These are phyloP conservation scores for Trogon melanurus DNA, from an alignment of 2,113 vertebrate species.

Conservation along the genomic window DNA sequence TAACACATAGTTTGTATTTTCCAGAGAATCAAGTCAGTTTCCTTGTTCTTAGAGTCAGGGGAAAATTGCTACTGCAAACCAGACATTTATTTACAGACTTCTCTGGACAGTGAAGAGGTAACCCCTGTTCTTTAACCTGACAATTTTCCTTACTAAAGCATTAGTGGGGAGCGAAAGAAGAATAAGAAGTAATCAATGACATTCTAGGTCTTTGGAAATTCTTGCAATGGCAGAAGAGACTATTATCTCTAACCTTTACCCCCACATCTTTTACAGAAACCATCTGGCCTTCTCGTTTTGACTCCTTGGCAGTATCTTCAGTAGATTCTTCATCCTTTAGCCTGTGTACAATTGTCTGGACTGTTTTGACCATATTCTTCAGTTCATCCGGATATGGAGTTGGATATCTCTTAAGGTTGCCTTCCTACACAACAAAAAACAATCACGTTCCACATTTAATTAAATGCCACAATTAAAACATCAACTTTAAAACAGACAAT, in stretches of 20 bases:
- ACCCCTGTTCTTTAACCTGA: neutral
- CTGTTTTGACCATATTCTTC: conserved; percentile 99
- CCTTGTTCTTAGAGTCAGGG: neutral
- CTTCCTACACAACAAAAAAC: conserved; percentile 81
- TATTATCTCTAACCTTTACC: conserved; percentile 84
- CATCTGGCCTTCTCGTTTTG: conserved; percentile 83
- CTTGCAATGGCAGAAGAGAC: neutral
- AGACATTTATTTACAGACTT: neutral
- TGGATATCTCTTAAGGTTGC: conserved; percentile 96
- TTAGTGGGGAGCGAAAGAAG: neutral
- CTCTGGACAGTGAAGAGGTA: neutral
- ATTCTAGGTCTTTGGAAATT: neutral
- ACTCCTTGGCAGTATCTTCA: conserved; percentile 83
- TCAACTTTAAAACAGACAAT: neutral
- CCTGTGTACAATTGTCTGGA: conserved; percentile 95
- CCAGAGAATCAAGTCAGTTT: neutral
- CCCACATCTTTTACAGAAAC: conserved; percentile 87
- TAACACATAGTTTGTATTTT: neutral
- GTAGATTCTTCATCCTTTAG: conserved; percentile 92
- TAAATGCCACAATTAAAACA: neutral
- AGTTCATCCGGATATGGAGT: conserved; percentile 98
- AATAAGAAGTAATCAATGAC: neutral
- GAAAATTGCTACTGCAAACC: neutral
- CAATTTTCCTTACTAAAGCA: neutral
- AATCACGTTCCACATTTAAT: neutral